Evolutionary conservation across 1,140 invertebrate genomes (phyloP).

Genomic region (Bactericera cockerelli): DNA sequence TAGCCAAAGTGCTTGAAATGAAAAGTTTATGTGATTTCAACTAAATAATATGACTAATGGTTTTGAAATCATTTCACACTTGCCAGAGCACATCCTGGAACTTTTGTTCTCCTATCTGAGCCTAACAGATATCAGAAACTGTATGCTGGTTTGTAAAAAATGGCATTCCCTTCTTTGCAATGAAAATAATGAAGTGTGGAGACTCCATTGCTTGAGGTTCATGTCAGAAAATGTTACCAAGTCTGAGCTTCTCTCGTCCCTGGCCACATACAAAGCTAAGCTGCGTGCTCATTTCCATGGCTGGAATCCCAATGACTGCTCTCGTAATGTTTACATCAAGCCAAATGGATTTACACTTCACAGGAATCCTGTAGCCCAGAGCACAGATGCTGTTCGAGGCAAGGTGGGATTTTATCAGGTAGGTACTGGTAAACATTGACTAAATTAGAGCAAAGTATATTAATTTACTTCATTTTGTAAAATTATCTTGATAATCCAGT

Average conservation of each 20-base stretch:
- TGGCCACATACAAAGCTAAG: slow-evolving; percentile 86
- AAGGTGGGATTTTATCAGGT: slow-evolving; percentile 73
- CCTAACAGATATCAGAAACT: slow-evolving; percentile 69
- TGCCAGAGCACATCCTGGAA: slow-evolving; percentile 73
- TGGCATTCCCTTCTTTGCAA: slow-evolving; percentile 85
- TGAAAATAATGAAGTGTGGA: slow-evolving; percentile 92
- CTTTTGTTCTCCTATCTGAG: slow-evolving; percentile 86
- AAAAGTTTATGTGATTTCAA: not conserved
- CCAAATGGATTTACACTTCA: slow-evolving; percentile 94
- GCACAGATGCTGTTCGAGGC: slow-evolving; percentile 88
- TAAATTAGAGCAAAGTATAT: too few species aligned
- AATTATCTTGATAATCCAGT: too few species aligned
- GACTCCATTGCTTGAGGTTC: slow-evolving; percentile 72
- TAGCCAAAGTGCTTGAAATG: too few species aligned
- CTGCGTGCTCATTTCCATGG: slow-evolving; percentile 86
- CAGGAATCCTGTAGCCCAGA: slow-evolving; percentile 93
- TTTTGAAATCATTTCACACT: slow-evolving; percentile 2
- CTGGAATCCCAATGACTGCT: slow-evolving; percentile 96
- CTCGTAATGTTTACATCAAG: slow-evolving; percentile 92
- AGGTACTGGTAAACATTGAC: too few species aligned
- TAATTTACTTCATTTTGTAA: too few species aligned
- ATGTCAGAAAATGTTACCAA: slow-evolving; percentile 81
- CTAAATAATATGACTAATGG: not conserved
- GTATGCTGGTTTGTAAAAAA: slow-evolving; percentile 81
- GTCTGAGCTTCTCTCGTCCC: slow-evolving; percentile 77